These are phyloP conservation scores for Hedychridium roseum DNA, from an alignment of 2,888 invertebrate genomes.

Conservation along the genomic window DNA sequence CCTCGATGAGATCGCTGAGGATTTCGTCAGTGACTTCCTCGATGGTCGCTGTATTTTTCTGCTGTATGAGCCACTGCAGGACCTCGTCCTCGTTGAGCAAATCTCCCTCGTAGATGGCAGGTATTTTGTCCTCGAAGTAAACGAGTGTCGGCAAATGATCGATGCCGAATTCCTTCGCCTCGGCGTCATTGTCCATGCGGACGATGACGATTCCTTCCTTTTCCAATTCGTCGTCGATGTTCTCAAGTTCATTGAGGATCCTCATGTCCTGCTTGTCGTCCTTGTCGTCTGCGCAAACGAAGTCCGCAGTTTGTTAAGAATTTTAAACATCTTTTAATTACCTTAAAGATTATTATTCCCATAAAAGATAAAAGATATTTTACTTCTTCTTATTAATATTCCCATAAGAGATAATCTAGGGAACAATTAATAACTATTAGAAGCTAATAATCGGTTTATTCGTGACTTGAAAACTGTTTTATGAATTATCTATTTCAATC, in stretches of 20 bases:
- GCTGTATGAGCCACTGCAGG: slow-evolving; percentile 86
- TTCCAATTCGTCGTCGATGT: slow-evolving; percentile 90
- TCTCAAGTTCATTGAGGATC: slow-evolving; percentile 87
- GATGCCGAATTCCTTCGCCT: slow-evolving; percentile 90
- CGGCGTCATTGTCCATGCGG: slow-evolving; percentile 87
- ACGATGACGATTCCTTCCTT: slow-evolving; percentile 91
- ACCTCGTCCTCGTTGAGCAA: slow-evolving; percentile 92
- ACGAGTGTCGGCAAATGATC: slow-evolving; percentile 86
- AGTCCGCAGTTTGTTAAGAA: too few relatives aligned
- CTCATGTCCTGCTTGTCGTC: slow-evolving; percentile 89
- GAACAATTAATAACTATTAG: too few relatives aligned
- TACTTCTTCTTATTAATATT: too few relatives aligned
- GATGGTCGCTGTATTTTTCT: slow-evolving; percentile 89
- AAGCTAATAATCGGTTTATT: too few relatives aligned
- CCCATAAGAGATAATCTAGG: too few relatives aligned
- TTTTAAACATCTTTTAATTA: too few relatives aligned
- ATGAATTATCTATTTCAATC: too few relatives aligned
- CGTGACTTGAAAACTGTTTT: too few relatives aligned
- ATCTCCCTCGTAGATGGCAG: slow-evolving; percentile 90
- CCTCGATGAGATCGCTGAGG: slow-evolving; percentile 82
- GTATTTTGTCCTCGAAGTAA: slow-evolving; percentile 91
- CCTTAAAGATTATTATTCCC: too few relatives aligned
- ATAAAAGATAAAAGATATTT: too few relatives aligned
- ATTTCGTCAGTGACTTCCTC: slow-evolving; percentile 95
- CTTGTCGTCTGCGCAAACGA: slow-evolving; percentile 76